Evolutionary conservation across 2,113 vertebrate species (phyloP).

Genomic region (Mirounga angustirostris): DNA sequence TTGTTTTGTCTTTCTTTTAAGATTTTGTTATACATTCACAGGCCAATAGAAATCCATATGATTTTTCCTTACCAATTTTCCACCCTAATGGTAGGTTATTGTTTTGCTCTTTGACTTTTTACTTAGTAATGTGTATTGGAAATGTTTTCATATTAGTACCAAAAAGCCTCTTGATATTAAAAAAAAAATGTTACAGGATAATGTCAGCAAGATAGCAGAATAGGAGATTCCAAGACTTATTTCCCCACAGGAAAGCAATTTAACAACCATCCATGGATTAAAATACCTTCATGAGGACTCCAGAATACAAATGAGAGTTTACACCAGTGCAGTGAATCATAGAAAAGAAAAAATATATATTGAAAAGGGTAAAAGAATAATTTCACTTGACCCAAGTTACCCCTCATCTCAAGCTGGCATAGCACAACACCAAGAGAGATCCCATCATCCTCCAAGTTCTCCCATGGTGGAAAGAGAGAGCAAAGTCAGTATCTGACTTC

Average conservation of each 20-base stretch:
- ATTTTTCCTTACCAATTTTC: background rate
- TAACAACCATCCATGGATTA: background rate
- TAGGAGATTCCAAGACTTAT: background rate
- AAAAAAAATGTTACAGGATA: background rate
- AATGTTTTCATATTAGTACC: background rate
- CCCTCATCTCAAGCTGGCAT: background rate
- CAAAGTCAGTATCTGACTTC: background rate
- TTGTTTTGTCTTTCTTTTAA: no score
- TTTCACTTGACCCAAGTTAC: background rate
- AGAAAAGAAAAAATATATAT: background rate
- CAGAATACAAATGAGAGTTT: background rate
- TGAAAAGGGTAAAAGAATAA: background rate
- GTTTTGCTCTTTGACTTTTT: background rate
- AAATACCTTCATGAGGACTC: background rate
- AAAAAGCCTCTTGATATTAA: background rate
- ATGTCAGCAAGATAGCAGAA: background rate
- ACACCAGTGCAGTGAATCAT: background rate
- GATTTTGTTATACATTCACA: no score
- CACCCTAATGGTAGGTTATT: background rate
- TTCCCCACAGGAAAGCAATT: background rate
- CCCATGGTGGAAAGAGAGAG: background rate
- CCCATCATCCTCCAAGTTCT: background rate
- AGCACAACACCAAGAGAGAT: background rate
- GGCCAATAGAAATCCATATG: no score
- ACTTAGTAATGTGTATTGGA: background rate